Conservation (phyloP, 2,888 invertebrate genomes). For the Ptychoptera albimana region DNA sequence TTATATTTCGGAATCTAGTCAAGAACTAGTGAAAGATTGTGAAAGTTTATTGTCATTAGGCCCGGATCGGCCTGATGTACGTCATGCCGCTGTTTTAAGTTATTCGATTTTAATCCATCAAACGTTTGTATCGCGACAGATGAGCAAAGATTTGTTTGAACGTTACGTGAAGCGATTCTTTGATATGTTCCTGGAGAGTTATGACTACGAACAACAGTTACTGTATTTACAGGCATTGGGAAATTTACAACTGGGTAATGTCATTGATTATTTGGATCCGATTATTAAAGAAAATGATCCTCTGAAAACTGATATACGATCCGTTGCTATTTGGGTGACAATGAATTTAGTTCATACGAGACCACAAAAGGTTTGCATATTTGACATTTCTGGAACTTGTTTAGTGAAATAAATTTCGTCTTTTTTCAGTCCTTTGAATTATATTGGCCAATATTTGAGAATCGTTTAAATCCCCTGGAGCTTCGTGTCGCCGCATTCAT, state of each 20-base stretch:
- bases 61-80: conserved; percentile 35
- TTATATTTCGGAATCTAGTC: conserved; percentile 43
- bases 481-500: conserved; percentile 49
- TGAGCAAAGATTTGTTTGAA: conserved; percentile 47
- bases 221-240: conserved; percentile 54
- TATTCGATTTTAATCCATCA: conserved; percentile 53
- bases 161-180: conserved; percentile 54
- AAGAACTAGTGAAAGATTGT: conserved; percentile 36
- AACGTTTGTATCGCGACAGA: conserved; percentile 36
- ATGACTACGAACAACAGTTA: conserved; percentile 49
- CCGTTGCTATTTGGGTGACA: conserved; percentile 51
- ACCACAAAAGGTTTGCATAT: conserved; percentile 31
- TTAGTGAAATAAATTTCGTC: conserved; percentile 1
- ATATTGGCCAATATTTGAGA: conserved; percentile 51
- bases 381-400: conserved; percentile 1
- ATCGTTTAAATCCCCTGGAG: conserved; percentile 48
- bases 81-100: conserved; percentile 49
- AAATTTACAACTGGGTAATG: conserved; percentile 43
- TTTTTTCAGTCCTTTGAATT: conserved; percentile 38
- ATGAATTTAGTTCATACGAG: conserved; percentile 34
- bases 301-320: conserved; percentile 31
- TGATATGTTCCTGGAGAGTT: conserved; percentile 50
- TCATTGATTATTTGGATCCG: conserved; percentile 35
- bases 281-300: conserved; percentile 38
- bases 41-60: conserved; percentile 35